Evolutionary conservation across 2,797 vertebrate genomes (phyloP), one percentile per base, ranked within the genome.

Genomic region (Ibycter americanus): DNA sequence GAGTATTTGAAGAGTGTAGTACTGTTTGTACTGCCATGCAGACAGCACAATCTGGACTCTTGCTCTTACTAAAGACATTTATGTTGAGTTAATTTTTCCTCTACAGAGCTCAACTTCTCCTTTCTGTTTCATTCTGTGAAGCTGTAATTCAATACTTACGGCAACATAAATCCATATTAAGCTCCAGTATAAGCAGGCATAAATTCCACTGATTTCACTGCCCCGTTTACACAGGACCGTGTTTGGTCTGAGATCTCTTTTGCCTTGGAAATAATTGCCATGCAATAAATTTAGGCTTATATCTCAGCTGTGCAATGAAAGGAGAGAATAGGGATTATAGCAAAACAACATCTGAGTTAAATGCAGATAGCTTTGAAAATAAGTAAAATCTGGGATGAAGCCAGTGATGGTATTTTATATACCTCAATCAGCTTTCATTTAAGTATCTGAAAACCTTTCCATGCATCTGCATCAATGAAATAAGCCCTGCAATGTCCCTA

Each of bases 151-250:
- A 94, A 59, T 93, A 91, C 68, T 96, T 97, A 96, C 42, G 84
- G 93, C 79, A 95, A 54, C 58, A 81, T 96, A 95, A 96, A 92
- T 94, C 89, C 87, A 66, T 92, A 94, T 90, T 94, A 96, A 95
- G 87, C 84, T 94, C 90, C 91, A 94, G 84, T 92, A 81, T 93
- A 96, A 96, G 84, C 93, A 94, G 82, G 65, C 93, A 95, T 92
- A 91, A 95, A 94, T 97, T 93, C 92, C 87, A 74, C n/a, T 96
- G 84, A 95, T 95, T 95, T 96, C 87, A 92, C 49, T 92, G 88
- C 49, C 44, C 67, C 22, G 0, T 95, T 91, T 93, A 93, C 84
- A 86, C 21, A 82, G 84, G n/a, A 52, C 79, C 1, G 4, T 91
- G 65, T 86, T 97, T 97, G 92, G 82, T 88, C 89, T 86, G 81